A percentile compares a stretch with the other conserved stretches of the same genome.
Conservation (phyloP, 2,113 vertebrate species). For the Dipodomys merriami region DNA sequence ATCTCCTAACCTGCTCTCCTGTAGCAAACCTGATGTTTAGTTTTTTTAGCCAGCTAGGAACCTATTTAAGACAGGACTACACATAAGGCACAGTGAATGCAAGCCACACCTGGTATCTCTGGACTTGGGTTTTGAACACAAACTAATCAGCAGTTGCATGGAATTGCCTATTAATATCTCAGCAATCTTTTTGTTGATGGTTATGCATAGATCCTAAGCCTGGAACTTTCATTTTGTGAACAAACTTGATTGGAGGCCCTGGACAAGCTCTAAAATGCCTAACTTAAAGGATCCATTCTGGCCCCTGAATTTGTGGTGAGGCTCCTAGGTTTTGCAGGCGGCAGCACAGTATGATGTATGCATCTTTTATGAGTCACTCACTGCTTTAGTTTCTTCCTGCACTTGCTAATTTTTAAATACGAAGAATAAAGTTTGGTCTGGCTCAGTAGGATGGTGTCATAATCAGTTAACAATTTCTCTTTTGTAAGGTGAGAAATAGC, state of each 20-base stretch:
- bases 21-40: fast-evolving
- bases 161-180: background rate
- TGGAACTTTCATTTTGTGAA: background rate
- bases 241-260: background rate
- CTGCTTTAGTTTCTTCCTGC: background rate
- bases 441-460: background rate
- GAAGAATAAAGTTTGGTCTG: background rate
- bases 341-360: too few relatives aligned
- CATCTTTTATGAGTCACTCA: background rate
- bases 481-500: background rate
- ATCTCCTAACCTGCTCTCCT: background rate
- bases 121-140: too few relatives aligned
- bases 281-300: too few relatives aligned
- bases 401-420: background rate
- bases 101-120: background rate
- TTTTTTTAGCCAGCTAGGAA: background rate
- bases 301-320: too few relatives aligned
- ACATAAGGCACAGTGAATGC: background rate
- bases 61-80: background rate
- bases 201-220: background rate
- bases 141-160: background rate
- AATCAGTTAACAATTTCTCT: background rate
- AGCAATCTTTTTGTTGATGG: background rate
- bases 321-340: fast-evolving
- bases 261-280: too few relatives aligned